Percentiles rank a stretch among this genome's conserved stretches.
phyloP scores from a whole-genome alignment of 2,888 invertebrate genomes.

The Parochlus steinenii region DNA sequence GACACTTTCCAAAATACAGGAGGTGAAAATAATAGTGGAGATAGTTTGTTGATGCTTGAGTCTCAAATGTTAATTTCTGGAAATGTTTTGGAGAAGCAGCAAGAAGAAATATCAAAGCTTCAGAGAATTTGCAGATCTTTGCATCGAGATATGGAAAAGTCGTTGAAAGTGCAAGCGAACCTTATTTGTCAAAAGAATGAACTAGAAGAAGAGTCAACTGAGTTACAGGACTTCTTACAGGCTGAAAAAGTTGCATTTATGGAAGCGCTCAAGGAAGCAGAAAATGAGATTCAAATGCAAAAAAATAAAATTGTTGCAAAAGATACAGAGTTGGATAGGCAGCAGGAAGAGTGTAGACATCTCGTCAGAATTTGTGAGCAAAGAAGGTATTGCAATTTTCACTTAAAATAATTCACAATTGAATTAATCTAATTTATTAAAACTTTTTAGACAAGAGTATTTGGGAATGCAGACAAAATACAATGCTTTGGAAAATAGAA shows the following conservation, averaged over 20 bases:
- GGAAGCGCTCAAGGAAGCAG: conserved; percentile 64
- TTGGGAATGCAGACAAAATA: conserved; percentile 46
- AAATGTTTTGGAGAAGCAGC: conserved; percentile 55
- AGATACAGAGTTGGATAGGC: conserved; percentile 39
- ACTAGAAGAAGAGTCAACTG: conserved; percentile 60
- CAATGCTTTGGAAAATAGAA: conserved; percentile 42
- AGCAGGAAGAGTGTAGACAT: conserved; percentile 62
- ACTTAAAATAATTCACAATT: conserved; percentile 1
- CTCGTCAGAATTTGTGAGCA: conserved; percentile 66
- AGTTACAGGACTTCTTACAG: conserved; percentile 76
- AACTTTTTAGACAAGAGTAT: conserved; percentile 40
- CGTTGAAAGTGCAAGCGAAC: conserved; percentile 46
- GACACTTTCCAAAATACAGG: conserved; percentile 32
- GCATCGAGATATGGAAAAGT: conserved; percentile 51
- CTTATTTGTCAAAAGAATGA: conserved; percentile 59
- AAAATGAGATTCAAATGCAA: conserved; percentile 29
- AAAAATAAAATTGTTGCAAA: conserved; percentile 31
- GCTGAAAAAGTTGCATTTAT: conserved; percentile 66
- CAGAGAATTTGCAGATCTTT: conserved; percentile 51
- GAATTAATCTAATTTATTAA: background rate
- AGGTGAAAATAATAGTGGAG: conserved; percentile 35
- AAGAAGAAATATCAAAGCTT: conserved; percentile 55
- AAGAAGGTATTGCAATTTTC: conserved; percentile 50
- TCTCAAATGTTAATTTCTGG: conserved; percentile 58
- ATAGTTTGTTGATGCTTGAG: conserved; percentile 59